Base-by-base conservation (phyloP, 2,113 vertebrate species). In the Chinchilla lanigera region DNA sequence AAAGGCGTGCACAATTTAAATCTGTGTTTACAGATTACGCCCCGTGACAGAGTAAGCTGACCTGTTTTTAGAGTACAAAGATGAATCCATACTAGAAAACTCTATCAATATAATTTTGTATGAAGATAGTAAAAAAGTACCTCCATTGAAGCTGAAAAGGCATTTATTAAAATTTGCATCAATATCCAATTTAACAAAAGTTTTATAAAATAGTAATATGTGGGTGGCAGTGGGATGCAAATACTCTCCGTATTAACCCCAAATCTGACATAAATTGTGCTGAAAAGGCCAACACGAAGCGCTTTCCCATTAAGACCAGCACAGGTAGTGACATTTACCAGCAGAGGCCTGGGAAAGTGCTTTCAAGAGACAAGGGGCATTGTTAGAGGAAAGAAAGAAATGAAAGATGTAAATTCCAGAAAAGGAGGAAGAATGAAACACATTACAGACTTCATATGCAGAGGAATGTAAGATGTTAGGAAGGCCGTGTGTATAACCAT, bases 271-370 rank as follows among this genome's bases (percentile, higher is more conserved):
- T 2, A 12, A 3, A 8, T 22, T 7, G 12, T 33, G 28, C 38
- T 85, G 26, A 58, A n/a, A 41, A 78, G 12, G 35, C 10, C 58
- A 41, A 65, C 2, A 0, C 0, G 5, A 56, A 60, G 16, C 19
- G 14, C 0, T 0, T 11, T 30, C 3, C n/a, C n/a, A 0, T 0
- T 20, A 67, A 28, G 56, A 38, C 4, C 28, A 52, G 33, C 19
- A 1, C 12, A 14, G 3, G 4, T 8, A 24, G 10, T 0, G 3
- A 3, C 4, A 8, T 30, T 17, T 3, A 1, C 10, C 5, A 0
- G 20, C 38, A 2, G 60, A 60, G 20, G 11, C 3, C 24, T 17
- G 2, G 12, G 9, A 67, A 35, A 14, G 30, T n/a, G 33, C 56
- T 86, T 35, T 16, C 7, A 47, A 77, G 67, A 87, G 33, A 44